Evolutionary conservation across 2,888 invertebrate species (phyloP), one percentile per base, ranked within the genome.

Genomic region (Cosmia trapezina): DNA sequence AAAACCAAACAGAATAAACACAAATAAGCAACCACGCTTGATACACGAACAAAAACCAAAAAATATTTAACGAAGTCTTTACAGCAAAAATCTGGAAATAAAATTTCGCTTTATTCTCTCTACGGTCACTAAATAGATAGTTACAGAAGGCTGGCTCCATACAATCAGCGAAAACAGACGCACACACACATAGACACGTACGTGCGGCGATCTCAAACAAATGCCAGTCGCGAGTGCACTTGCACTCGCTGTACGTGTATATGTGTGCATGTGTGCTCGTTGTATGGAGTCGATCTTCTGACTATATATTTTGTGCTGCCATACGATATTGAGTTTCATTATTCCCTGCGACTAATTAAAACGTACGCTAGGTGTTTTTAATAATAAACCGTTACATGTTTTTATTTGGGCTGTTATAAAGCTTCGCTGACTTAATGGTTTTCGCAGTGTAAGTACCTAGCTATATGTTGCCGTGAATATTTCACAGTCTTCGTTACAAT

Each of bases 341-440:
- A 83, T 77, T 77, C 74, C 69, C n/a, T 53, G 65, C 54, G 28
- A 70, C 72, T 81, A 81, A 86, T 86, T 86, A 80, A 85, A 78
- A 59, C 76, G 61, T 65, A 70, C 70, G 62, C 59, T 64, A 73
- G 78, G 74, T 72, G 66, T 73, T 85, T 72, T 83, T 83, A 75
- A 76, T 79, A 78, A 76, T 69, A 59, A 68, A 66, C 67, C 37
- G 62, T 64, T 63, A 57, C 51, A 62, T 68, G 66, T 54, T 81
- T 78, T 76, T 75, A 70, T 76, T 73, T 47, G 22, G 33, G 53
- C 60, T n/a, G 62, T 78, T 69, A 43, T 78, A 51, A 56, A 60
- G 74, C 70, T 73, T 64, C 78, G 7, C n/a, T 59, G 67, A 71
- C 60, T 76, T 73, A 70, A 78, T 83, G 69, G 53, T 64, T 83